Evolutionary conservation across 2,797 vertebrate genomes (phyloP), one percentile per base, ranked within the genome.

Genomic region (Poecilia wingei): DNA sequence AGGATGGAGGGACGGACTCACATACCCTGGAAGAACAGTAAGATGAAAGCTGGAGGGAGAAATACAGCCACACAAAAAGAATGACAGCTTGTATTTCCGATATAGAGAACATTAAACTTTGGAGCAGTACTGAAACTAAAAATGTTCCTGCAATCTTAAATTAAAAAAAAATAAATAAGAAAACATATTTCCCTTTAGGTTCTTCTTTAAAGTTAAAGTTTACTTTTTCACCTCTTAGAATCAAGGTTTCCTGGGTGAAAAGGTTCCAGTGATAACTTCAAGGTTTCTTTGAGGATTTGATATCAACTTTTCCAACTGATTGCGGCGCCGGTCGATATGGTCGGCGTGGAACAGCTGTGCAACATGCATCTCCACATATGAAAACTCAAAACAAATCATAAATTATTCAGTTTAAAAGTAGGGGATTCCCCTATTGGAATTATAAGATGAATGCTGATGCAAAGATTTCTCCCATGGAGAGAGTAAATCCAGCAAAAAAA

Each of bases 11-110:
- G 2, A 55, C 2, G 9, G 77, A 64, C 77, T 64, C 18, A 81
- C 78, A 82, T 85, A 77, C 3, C 28, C 57, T 28, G 78, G 79
- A 83, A 53, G 46, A 55, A 72, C 39, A 47, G 70, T 43, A 39
- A 51, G 57, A 61, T 20, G 68, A 66, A 53, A 57, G 47, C 57
- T 66, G 33, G 39, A 69, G 70, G 61, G 47, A 79, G 73, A 82
- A 74, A 59, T 31, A 55, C 28, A 72, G 71, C 77, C 3, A 20
- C 74, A 77, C 13, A 78, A n/a, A 55, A 64, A 75, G 31, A 57
- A 64, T 49, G 41, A 41, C 2, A 36, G 39, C 61, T 73, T 36
- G 25, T 61, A 55, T 73, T 73, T 71, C 69, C 70, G 46, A 78
- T 74, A 51, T 77, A 49, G 46, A 49, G 66, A 79, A 6, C 20